These are phyloP conservation scores for Grallaria varia DNA, from an alignment of 2,113 vertebrate species.

Conservation along the genomic window DNA sequence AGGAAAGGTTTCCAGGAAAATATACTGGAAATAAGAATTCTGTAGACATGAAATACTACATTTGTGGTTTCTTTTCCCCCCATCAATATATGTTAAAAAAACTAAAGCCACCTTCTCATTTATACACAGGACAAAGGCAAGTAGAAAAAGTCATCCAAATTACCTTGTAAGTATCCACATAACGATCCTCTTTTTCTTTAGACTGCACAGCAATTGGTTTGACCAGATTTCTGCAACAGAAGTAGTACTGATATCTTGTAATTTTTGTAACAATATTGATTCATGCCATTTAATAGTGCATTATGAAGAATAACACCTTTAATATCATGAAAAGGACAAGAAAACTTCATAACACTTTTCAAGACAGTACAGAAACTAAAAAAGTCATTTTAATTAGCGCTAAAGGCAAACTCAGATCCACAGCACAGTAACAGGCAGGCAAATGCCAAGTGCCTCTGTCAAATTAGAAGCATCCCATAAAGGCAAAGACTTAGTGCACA, in stretches of 20 bases:
- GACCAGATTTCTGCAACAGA: constrained; percentile 83
- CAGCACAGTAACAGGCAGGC: neutral
- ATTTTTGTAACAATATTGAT: neutral
- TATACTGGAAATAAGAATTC: neutral
- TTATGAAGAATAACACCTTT: neutral
- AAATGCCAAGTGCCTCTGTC: neutral
- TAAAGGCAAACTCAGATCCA: neutral
- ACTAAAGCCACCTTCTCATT: neutral
- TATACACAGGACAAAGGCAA: neutral
- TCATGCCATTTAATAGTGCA: neutral
- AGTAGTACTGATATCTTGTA: neutral
- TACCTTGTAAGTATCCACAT: constrained; percentile 97
- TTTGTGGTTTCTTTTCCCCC: neutral
- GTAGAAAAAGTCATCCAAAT: neutral
- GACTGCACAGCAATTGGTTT: constrained; percentile 98
- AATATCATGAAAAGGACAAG: neutral
- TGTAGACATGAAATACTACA: neutral
- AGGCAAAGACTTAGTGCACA: neutral
- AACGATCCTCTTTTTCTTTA: constrained; percentile 98
- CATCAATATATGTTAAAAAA: neutral
- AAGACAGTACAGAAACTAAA: neutral
- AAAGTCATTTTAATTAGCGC: neutral
- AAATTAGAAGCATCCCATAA: neutral
- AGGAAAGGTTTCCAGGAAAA: neutral
- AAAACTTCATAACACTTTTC: neutral